These are phyloP conservation scores for Trissolcus basalis DNA, from an alignment of 1,140 invertebrate genomes.

Conservation along the genomic window DNA sequence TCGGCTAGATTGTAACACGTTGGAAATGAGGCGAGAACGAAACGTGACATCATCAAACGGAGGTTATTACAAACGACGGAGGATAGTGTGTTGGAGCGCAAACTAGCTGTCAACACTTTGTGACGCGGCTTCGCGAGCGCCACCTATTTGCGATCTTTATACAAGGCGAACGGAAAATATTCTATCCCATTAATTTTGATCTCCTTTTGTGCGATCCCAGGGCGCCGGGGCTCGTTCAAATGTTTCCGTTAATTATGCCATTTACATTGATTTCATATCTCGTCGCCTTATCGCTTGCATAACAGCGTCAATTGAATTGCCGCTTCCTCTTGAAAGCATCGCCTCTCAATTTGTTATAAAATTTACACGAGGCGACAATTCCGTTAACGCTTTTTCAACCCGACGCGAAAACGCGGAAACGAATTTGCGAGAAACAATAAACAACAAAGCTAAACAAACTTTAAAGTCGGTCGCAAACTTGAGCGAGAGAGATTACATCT, in stretches of 20 bases:
- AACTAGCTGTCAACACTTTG: slow-evolving; percentile 58
- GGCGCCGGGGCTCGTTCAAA: slow-evolving; percentile 16
- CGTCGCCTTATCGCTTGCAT: slow-evolving; percentile 14
- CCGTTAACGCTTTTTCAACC: slow-evolving; percentile 11
- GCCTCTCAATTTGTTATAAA: slow-evolving; percentile 11
- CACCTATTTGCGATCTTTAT: slow-evolving; percentile 54
- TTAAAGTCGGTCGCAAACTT: slow-evolving; percentile 18
- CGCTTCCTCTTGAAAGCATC: slow-evolving; percentile 4
- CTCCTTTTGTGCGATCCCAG: slow-evolving; percentile 16
- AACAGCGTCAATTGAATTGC: slow-evolving; percentile 23
- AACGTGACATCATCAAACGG: slow-evolving; percentile 63
- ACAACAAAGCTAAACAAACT: slow-evolving; percentile 16
- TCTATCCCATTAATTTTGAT: slow-evolving; percentile 40
- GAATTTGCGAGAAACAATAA: slow-evolving; percentile 25
- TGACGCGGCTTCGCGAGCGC: slow-evolving; percentile 30
- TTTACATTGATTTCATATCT: slow-evolving; percentile 25
- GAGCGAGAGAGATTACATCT: slow-evolving; percentile 29
- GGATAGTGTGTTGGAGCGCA: slow-evolving; percentile 68
- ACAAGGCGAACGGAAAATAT: slow-evolving; percentile 34
- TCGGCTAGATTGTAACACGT: slow-evolving; percentile 42
- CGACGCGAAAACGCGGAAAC: slow-evolving; percentile 10
- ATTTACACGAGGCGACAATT: slow-evolving; percentile 17
- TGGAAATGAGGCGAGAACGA: slow-evolving; percentile 58
- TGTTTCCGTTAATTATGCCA: slow-evolving; percentile 44
- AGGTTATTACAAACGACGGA: slow-evolving; percentile 70